Evolutionary conservation across 1,140 invertebrate species (phyloP), one percentile per base, ranked within the genome.

Genomic region (Anadara kagoshimensis): DNA sequence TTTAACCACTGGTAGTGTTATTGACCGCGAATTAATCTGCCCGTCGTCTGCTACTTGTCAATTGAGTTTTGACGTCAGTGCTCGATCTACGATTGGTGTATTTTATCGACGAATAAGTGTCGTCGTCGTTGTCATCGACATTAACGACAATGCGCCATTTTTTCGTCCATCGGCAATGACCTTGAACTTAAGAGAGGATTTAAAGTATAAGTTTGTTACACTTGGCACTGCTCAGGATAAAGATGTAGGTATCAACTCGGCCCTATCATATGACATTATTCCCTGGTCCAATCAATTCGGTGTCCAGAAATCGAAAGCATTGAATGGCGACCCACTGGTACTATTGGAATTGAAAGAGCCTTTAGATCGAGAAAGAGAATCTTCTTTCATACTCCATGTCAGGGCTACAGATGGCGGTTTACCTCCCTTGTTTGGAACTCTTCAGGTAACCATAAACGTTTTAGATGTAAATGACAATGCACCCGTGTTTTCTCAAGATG

Each of bases 401-500:
- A 93, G 94, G 41, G 97, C 96, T 26, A 94, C 93, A 45, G 97
- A 98, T 90, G 93, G 92, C 69, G 96, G 96, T 92, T 91, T 79
- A 94, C 95, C 73, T 92, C 94, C 29, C 92, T 93, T 84, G 80
- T 92, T 91, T 0, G 77, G 78, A 44, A 71, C 72, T 29, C 62
- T 77, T 22, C 75, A 67, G 8, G 78, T 86, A 20, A 73, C 77
- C 58, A 75, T 87, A 16, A 76, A 79, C 61, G 81, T 87, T 5
- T 62, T 68, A 94, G 97, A 98, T 86, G 90, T 97, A 26, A 98
- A 98, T 87, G 97, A 98, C 90, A 98, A 98, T 87, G 92, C 95
- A 0, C 97, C 97, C 0, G 90, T 96, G 41, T 98, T 98, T 62
- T 71, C 78, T 12, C 71, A 79, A 45, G 73, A 78, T n/a, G 59